phyloP scores from a whole-genome alignment of 2,797 vertebrate genomes.

The Fistularia commersonii region DNA sequence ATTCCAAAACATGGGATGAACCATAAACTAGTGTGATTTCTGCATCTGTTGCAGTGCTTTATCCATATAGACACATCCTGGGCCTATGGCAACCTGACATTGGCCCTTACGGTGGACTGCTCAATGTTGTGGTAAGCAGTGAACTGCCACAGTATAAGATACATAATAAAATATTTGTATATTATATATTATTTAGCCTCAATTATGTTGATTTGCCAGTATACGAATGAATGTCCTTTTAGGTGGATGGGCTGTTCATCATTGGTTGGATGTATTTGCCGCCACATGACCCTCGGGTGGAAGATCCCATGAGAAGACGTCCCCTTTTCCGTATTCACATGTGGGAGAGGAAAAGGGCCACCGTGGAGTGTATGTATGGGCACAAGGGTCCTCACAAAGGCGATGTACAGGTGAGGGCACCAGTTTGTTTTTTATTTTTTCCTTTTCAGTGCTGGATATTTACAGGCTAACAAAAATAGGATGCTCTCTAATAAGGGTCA shows the following conservation, averaged over 20 bases:
- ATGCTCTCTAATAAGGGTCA: constrained; percentile 17
- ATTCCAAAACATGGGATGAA: background rate
- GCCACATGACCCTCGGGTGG: constrained; percentile 94
- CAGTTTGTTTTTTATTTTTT: background rate
- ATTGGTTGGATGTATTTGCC: constrained; percentile 99
- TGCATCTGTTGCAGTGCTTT: constrained; percentile 79
- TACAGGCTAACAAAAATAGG: constrained; percentile 1
- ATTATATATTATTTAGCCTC: background rate
- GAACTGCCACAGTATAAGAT: background rate
- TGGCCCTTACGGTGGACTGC: constrained; percentile 93
- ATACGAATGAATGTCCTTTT: constrained; percentile 4
- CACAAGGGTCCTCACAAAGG: constrained; percentile 97
- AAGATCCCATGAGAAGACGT: constrained; percentile 94
- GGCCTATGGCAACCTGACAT: constrained; percentile 99
- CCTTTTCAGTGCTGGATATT: constrained; percentile 8
- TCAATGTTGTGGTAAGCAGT: constrained; percentile 93
- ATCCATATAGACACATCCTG: constrained; percentile 91
- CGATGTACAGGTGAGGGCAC: constrained; percentile 86
- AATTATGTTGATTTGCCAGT: background rate
- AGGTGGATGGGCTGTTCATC: constrained; percentile 96
- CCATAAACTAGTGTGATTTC: background rate
- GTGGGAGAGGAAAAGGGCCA: constrained; percentile 88
- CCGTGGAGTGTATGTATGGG: constrained; percentile 97
- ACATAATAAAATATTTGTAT: background rate
- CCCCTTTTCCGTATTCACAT: constrained; percentile 94